Evolutionary conservation across 2,113 vertebrate species (phyloP), one percentile per base, ranked within the genome.

Genomic region (Hippocampus comes): DNA sequence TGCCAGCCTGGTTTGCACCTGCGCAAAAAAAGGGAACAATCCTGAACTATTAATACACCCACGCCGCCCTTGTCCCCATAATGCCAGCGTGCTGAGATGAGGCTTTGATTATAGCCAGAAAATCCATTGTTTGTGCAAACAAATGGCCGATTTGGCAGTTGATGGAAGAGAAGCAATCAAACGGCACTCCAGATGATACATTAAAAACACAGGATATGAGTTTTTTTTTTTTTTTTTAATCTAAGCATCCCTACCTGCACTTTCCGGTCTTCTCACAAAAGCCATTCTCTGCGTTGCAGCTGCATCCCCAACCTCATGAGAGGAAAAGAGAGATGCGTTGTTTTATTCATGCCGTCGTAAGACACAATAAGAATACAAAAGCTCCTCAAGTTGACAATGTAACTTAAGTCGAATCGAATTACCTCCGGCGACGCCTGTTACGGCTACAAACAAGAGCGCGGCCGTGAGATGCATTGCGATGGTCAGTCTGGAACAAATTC

Each of bases 1-100:
- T 94, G 91, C 97, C 97, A 99, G 30, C 97, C 97, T 15, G 94
- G 84, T 42, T 92, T 95, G 80, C 96, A 99, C 87, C 96, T 99
- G 88, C 1, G 20, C 21, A 60, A 80, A 88, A 65, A 56, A 61
- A 80, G 48, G 61, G 55, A 64, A 43, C 71, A 75, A 55, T 9
- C 17, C 51, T 67, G 42, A 70, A 60, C 77, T 83, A 84, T 79
- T 75, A 82, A 80, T 79, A 77, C 0, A 67, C 73, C 73, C 55
- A 73, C 63, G 60, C 42, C 49, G 61, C 64, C 57, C 70, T 17
- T 70, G 64, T 63, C 53, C 60, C 5, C 12, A 60, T 41, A 49
- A 38, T 46, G 38, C 5, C 57, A 70, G 38, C 34, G 11, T n/a
- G 30, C 30, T 55, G 23, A 48, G 64, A 48, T 48, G 43, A 66